phyloP scores from a whole-genome alignment of 2,113 vertebrate species.

The Kryptolebias marmoratus region DNA sequence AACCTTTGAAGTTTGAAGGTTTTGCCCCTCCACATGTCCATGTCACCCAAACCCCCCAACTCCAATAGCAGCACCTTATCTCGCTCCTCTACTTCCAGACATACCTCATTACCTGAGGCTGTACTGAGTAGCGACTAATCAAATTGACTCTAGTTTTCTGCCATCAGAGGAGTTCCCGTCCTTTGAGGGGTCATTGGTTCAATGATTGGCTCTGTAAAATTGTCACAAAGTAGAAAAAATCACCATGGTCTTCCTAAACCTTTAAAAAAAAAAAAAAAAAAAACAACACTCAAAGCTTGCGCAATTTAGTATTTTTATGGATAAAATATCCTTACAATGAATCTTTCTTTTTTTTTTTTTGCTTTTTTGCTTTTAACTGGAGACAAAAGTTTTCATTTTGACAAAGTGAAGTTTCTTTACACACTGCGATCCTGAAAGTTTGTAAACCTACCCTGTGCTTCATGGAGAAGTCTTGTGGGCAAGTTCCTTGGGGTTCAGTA shows the following conservation, averaged over 20 bases:
- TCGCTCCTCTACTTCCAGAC: slow-evolving; percentile 74
- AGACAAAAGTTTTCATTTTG: too few relatives aligned
- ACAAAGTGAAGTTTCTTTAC: neutral
- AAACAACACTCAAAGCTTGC: neutral
- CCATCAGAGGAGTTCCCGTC: slow-evolving; percentile 53
- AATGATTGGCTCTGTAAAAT: slow-evolving; percentile 37
- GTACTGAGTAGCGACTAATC: slow-evolving; percentile 72
- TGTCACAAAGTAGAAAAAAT: slow-evolving; percentile 19
- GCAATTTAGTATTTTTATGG: neutral
- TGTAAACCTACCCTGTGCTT: neutral
- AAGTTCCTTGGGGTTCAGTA: too few relatives aligned
- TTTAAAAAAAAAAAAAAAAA: neutral
- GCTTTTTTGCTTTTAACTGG: too few relatives aligned
- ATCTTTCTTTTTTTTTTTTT: too few relatives aligned
- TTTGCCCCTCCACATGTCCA: slow-evolving; percentile 52
- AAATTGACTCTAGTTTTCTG: slow-evolving; percentile 76
- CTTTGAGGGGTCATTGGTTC: slow-evolving; percentile 68
- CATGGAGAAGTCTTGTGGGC: neutral
- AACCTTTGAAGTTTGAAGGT: slow-evolving; percentile 79
- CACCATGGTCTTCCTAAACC: neutral
- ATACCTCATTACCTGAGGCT: slow-evolving; percentile 80
- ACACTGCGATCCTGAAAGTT: neutral
- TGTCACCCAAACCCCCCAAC: slow-evolving; percentile 34
- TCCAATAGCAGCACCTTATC: slow-evolving; percentile 60
- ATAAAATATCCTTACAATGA: too few relatives aligned